phyloP scores from a whole-genome alignment of 2,113 vertebrate genomes.

The Neodontobutis hainanensis region DNA sequence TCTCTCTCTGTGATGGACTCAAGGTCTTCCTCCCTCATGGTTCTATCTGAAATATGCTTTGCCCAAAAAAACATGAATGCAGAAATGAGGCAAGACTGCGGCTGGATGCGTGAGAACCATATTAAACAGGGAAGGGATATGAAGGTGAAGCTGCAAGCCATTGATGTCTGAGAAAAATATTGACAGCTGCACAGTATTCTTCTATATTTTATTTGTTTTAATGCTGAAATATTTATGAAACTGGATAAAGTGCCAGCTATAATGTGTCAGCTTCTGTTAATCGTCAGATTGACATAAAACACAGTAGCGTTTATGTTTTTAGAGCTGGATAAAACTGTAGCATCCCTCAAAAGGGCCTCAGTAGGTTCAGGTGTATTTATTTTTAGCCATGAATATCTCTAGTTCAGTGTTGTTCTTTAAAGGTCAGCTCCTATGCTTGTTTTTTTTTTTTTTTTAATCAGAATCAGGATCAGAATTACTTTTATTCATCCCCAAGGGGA shows the following conservation, averaged over 20 bases:
- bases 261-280: conserved; percentile 1
- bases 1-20: background rate
- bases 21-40: background rate
- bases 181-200: conserved; percentile 1
- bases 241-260: background rate
- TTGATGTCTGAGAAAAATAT: background rate
- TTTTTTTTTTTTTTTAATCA: too few species aligned
- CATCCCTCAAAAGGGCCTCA: background rate
- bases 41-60: background rate
- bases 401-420: background rate
- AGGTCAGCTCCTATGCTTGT: background rate
- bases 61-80: background rate
- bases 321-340: background rate
- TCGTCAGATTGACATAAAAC: background rate
- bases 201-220: conserved; percentile 6
- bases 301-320: background rate
- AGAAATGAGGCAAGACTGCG: background rate
- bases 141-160: background rate
- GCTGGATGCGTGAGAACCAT: conserved; percentile 2
- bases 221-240: conserved; percentile 4
- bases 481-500: too few species aligned
- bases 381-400: background rate
- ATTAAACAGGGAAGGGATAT: conserved; percentile 1
- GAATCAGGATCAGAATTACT: too few species aligned
- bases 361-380: background rate